phyloP scores from a whole-genome alignment of 2,113 vertebrate species.

The Pluvialis apricaria region DNA sequence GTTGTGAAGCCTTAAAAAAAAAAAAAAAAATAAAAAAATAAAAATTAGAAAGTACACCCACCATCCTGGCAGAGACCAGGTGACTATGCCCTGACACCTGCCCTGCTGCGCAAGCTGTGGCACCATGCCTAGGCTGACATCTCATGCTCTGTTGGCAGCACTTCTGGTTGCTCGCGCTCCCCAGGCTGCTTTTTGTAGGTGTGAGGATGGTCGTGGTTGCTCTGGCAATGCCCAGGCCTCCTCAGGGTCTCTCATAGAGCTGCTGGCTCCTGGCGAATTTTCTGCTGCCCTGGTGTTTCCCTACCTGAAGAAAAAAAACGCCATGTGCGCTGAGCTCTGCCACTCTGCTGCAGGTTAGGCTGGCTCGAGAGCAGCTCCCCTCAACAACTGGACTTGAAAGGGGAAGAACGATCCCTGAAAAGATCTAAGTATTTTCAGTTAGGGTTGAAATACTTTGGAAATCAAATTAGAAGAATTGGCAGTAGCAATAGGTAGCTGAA shows the following conservation, averaged over 20 bases:
- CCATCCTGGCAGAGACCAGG: background rate
- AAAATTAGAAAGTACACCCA: background rate
- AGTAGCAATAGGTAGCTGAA: background rate
- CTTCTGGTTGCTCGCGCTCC: background rate
- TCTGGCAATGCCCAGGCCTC: background rate
- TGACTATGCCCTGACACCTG: background rate
- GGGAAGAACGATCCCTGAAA: background rate
- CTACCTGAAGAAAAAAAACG: background rate
- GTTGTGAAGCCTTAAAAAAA: background rate
- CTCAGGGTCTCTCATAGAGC: background rate
- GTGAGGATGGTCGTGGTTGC: background rate
- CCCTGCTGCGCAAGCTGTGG: background rate
- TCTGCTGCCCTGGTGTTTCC: background rate
- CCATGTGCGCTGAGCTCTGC: background rate
- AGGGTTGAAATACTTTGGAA: background rate
- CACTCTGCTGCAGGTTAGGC: background rate
- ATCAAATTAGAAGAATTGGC: background rate
- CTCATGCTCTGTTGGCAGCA: background rate
- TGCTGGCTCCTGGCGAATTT: background rate
- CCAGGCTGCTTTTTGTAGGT: background rate
- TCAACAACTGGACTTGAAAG: background rate
- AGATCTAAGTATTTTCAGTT: background rate
- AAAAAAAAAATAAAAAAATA: background rate
- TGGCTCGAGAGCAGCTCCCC: background rate
- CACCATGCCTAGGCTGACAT: background rate